These are phyloP conservation scores for Micromussa lordhowensis DNA, from an alignment of 92 coral and sea anemone genomes.

Conservation along the genomic window DNA sequence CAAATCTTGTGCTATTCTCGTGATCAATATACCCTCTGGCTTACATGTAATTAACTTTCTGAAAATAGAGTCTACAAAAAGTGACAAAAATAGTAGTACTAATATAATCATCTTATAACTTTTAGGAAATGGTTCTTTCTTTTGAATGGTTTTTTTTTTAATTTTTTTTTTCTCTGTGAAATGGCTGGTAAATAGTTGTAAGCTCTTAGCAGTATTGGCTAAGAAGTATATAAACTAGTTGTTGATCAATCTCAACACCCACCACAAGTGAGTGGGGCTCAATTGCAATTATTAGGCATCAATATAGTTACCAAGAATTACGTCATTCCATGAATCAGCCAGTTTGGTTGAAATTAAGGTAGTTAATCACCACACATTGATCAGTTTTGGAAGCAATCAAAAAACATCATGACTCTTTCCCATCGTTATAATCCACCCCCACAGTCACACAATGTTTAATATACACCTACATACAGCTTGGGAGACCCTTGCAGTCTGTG, in stretches of 20 bases:
- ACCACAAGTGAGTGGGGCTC: background rate
- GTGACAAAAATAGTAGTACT: conserved; percentile 1
- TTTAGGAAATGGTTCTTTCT: background rate
- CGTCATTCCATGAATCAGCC: background rate
- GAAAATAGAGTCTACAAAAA: background rate
- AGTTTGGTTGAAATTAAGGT: background rate
- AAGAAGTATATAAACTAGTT: background rate
- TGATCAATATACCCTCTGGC: background rate
- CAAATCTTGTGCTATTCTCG: conserved; percentile 2
- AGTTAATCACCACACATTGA: background rate
- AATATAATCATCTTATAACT: background rate
- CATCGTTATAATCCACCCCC: background rate
- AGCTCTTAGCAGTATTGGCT: conserved; percentile 4
- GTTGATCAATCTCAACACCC: background rate
- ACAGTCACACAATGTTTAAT: background rate
- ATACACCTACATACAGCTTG: background rate
- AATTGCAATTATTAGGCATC: background rate
- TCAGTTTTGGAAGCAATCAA: background rate
- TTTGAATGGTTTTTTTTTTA: no score
- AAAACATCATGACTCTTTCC: background rate
- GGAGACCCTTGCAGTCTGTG: background rate
- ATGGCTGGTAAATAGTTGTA: background rate
- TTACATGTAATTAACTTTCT: background rate
- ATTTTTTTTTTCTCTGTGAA: background rate
- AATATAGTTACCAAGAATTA: background rate